phyloP scores from a whole-genome alignment of 2,113 vertebrate genomes.

The Tragelaphus strepsiceros region DNA sequence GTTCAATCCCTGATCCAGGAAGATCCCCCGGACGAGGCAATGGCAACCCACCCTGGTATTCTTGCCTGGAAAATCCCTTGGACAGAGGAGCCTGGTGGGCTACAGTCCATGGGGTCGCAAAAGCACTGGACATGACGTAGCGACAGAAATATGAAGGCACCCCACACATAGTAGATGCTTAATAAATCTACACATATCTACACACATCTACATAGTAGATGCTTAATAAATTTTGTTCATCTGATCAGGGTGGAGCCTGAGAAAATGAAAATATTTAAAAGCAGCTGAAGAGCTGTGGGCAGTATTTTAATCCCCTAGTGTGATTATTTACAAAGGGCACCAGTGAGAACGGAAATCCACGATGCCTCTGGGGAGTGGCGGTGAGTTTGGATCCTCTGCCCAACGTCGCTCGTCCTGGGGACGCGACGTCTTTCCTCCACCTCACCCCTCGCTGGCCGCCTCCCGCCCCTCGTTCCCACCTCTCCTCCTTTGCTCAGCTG shows the following conservation, averaged over 20 bases:
- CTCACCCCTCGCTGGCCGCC: fast-evolving
- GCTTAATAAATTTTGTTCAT: neutral
- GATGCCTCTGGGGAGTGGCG: neutral
- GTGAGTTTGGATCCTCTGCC: neutral
- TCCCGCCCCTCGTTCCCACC: fast-evolving
- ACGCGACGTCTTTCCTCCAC: fast-evolving
- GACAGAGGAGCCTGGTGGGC: neutral
- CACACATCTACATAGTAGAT: no score
- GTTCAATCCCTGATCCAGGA: neutral
- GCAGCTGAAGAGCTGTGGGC: neutral
- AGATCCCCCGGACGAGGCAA: neutral
- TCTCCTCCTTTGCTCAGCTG: neutral
- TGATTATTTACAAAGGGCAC: neutral
- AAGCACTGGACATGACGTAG: neutral
- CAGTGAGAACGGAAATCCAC: fast-evolving
- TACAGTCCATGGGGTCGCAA: neutral
- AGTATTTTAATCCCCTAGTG: neutral
- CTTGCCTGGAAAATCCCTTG: neutral
- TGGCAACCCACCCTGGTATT: neutral
- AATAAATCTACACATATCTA: no score
- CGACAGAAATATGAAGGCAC: neutral
- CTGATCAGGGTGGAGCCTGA: neutral
- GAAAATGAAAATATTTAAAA: neutral
- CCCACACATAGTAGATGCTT: no score
- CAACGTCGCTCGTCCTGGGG: fast-evolving